Percentiles rank a stretch among this genome's conserved stretches.
These are phyloP conservation scores for Montipora efflorescens DNA, from an alignment of 64 coral and sea anemone species.

Conservation along the genomic window DNA sequence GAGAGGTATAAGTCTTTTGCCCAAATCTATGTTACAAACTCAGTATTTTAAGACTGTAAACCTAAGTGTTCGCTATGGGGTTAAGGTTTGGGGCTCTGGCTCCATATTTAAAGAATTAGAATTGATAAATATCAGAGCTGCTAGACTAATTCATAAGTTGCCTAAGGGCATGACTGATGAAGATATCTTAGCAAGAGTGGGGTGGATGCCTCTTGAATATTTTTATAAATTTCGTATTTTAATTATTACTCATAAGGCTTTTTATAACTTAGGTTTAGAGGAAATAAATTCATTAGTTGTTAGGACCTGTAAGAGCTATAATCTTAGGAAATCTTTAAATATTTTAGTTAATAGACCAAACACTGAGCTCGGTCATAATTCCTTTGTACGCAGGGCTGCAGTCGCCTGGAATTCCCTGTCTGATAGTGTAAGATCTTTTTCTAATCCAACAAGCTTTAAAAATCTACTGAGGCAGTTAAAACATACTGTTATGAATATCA, in stretches of 20 bases:
- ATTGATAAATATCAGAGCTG: background rate
- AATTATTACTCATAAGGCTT: too few species aligned
- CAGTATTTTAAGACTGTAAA: constrained; percentile 10
- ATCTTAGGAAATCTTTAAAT: background rate
- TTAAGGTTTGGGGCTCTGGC: background rate
- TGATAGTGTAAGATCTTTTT: too few species aligned
- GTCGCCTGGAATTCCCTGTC: too few species aligned
- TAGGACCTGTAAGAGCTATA: background rate
- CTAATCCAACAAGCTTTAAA: too few species aligned
- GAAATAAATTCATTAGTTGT: background rate
- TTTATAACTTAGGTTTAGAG: background rate
- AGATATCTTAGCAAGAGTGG: background rate
- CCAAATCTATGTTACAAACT: background rate
- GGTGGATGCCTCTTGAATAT: constrained; percentile 17
- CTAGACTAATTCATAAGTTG: background rate
- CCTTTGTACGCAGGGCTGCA: too few species aligned
- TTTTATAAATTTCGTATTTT: background rate
- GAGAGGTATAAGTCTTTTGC: background rate
- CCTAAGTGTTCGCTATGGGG: constrained; percentile 8
- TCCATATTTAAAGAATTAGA: background rate
- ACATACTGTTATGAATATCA: too few species aligned
- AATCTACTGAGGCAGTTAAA: too few species aligned
- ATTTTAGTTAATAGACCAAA: background rate
- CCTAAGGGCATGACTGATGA: background rate
- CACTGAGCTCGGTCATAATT: background rate